Percentiles rank a stretch among this genome's conserved stretches.
These are phyloP conservation scores for Rhizomys pruinosus DNA, from an alignment of 2,113 vertebrate genomes.

Conservation along the genomic window DNA sequence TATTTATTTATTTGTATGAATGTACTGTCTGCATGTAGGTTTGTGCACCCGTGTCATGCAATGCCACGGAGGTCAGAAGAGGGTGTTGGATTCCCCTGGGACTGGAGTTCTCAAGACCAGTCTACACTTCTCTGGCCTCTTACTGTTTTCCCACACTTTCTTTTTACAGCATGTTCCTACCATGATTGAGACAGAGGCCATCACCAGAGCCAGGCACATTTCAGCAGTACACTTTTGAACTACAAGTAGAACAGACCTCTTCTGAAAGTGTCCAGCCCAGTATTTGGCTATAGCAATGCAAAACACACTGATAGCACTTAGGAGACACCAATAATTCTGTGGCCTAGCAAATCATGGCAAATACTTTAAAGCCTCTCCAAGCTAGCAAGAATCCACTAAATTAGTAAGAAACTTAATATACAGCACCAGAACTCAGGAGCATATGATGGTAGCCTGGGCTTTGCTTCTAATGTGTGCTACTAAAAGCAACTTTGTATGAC, in stretches of 20 bases:
- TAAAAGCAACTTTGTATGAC: not conserved
- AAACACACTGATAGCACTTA: not conserved
- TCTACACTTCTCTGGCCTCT: not conserved
- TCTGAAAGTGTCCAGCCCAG: not conserved
- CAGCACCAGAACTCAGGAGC: not conserved
- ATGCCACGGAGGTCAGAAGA: too few species aligned
- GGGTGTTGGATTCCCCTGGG: too few species aligned
- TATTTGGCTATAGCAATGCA: not conserved
- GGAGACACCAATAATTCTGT: slow-evolving; percentile 17
- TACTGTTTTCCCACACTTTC: not conserved
- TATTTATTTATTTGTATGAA: too few species aligned
- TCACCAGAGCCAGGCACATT: not conserved
- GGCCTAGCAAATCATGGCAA: not conserved
- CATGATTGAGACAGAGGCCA: not conserved
- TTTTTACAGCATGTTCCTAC: not conserved
- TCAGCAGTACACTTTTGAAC: not conserved
- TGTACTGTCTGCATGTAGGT: too few species aligned
- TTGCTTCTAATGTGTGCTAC: not conserved
- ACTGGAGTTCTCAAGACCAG: too few species aligned
- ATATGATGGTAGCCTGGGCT: not conserved
- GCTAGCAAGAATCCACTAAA: not conserved
- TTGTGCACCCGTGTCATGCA: too few species aligned
- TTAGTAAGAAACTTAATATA: not conserved
- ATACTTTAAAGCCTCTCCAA: slow-evolving; percentile 29
- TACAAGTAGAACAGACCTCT: not conserved